Base-by-base conservation (phyloP, 2,888 invertebrate genomes). In the Heliconius cydno region DNA sequence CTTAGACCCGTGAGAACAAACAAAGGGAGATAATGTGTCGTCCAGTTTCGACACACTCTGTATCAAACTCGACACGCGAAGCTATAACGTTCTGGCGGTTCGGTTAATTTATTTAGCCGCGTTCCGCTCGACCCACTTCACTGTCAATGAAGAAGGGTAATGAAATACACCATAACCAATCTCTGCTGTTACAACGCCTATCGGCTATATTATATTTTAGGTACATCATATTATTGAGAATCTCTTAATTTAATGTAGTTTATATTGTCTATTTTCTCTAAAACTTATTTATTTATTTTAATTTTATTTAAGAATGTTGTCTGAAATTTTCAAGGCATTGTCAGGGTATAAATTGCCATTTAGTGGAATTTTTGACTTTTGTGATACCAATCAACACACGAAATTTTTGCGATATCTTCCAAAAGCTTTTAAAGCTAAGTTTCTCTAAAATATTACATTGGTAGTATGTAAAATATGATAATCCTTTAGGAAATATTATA, bases 71-170 rank as follows among this genome's bases (percentile, higher is more conserved):
- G 80, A 83, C 82, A 80, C 78, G 79, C 83, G 74, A 80, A 73
- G 76, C 82, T 82, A 79, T 83, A 84, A 78, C 82, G 81, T 85
- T 86, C 84, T 86, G 84, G 84, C 84, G 84, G 86, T 84, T 86
- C 85, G 86, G 86, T 88, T 91, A 90, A 92, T 91, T 90, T 91
- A 90, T 92, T 90, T 88, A 88, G 86, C 85, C 87, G 88, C 90
- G 90, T 90, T 92, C 88, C 90, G 87, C 88, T 88, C 88, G 91
- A 91, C 91, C 93, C 89, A 92, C 88, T 92, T 87, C 83, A 84
- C 86, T 86, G 87, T 89, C 89, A 90, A 92, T 90, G 87, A 90
- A 90, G 86, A 89, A 83, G 85, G 84, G 86, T 86, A 86, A 90
- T 91, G 91, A 92, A 91, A 87, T 88, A 86, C 86, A 87, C 86